Conservation (phyloP, 1,140 invertebrate genomes). For the Drosophila prosaltans region DNA sequence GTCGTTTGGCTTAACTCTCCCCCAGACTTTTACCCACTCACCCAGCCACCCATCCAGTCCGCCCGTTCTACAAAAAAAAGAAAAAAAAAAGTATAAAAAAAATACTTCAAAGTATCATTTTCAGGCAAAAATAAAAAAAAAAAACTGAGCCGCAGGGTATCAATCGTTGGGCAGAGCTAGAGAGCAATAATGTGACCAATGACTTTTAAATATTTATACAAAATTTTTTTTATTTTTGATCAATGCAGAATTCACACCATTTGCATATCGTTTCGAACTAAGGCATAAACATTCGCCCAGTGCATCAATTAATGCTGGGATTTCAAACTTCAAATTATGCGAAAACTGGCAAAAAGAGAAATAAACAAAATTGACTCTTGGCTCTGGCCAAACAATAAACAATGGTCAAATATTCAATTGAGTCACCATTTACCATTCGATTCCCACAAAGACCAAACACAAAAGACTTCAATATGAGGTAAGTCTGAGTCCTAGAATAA, state of each 20-base stretch:
- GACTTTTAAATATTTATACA: constrained; percentile 37
- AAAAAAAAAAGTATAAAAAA: constrained; percentile 5
- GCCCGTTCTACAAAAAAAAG: background rate
- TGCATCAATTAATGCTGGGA: background rate
- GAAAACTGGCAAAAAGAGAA: constrained; percentile 32
- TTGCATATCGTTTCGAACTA: background rate
- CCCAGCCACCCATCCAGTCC: background rate
- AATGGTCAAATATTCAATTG: background rate
- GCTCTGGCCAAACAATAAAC: constrained; percentile 53
- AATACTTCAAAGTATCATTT: constrained; percentile 70
- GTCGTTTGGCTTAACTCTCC: constrained; percentile 31
- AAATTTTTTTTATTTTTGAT: background rate
- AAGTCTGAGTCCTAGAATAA: constrained; percentile 13
- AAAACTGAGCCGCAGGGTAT: background rate
- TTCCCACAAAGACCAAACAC: background rate
- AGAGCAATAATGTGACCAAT: constrained; percentile 2
- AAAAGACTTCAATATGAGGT: constrained; percentile 3
- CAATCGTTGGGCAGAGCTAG: constrained; percentile 11
- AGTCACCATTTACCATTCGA: background rate
- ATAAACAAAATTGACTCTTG: constrained; percentile 41
- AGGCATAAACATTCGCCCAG: constrained; percentile 1
- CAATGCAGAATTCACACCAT: constrained; percentile 53
- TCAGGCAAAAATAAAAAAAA: constrained; percentile 21
- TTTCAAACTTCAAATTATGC: constrained; percentile 22
- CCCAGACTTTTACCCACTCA: background rate